Conservation (phyloP, 1,140 invertebrate genomes). For the Cephus cinctus region DNA sequence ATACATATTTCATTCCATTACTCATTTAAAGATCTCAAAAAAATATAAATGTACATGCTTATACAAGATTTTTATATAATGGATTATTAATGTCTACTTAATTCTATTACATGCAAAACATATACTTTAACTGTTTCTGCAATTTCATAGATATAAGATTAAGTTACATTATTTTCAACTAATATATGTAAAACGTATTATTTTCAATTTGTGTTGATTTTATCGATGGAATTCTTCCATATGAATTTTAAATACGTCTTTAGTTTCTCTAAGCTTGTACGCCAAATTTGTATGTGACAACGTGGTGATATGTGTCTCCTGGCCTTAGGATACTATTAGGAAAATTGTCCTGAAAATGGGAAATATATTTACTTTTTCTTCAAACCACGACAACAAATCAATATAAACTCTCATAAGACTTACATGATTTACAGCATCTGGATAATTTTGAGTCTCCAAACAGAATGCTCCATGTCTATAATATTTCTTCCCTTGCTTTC, state of each 20-base stretch:
- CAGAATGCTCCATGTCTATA: conserved; percentile 81
- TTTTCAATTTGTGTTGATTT: not conserved
- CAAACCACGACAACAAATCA: too few relatives aligned
- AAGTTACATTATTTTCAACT: too few relatives aligned
- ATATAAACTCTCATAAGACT: too few relatives aligned
- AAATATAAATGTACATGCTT: too few relatives aligned
- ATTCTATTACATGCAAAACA: too few relatives aligned
- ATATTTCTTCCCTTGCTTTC: conserved; percentile 72
- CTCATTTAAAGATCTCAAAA: too few relatives aligned
- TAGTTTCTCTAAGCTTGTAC: conserved; percentile 23
- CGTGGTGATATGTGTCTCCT: conserved; percentile 69
- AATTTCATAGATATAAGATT: too few relatives aligned
- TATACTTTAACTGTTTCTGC: too few relatives aligned
- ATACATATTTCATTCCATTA: too few relatives aligned
- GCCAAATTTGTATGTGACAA: conserved; percentile 65
- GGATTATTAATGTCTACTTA: too few relatives aligned
- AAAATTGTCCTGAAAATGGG: conserved; percentile 66
- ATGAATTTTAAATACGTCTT: not conserved
- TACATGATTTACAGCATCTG: conserved; percentile 86
- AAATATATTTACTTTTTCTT: too few relatives aligned
- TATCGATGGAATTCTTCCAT: not conserved
- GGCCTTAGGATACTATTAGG: conserved; percentile 72
- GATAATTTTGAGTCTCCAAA: conserved; percentile 90
- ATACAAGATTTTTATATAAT: too few relatives aligned
- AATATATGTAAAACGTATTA: not conserved